Percentiles rank a stretch among this genome's conserved stretches.
Evolutionary conservation across 2,797 vertebrate genomes (phyloP).

Genomic region (Pantherophis alleghaniensis): DNA sequence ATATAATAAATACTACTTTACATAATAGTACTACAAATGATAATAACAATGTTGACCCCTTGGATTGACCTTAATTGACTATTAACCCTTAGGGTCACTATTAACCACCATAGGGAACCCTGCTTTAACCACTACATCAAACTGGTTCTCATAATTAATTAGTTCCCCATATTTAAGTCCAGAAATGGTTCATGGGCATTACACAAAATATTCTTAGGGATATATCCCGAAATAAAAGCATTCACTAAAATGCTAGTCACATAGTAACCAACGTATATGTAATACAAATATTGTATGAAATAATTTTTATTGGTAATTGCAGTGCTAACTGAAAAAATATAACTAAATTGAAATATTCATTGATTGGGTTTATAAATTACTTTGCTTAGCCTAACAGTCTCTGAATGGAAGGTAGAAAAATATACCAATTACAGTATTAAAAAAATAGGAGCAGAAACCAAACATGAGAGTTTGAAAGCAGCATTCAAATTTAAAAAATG

Average conservation of each 20-base stretch:
- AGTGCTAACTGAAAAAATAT: background rate
- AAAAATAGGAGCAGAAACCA: background rate
- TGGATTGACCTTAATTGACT: background rate
- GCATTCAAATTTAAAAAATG: background rate
- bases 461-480: background rate
- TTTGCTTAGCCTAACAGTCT: background rate
- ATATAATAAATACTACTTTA: background rate
- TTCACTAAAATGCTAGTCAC: background rate
- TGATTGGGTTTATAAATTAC: background rate
- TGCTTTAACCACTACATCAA: background rate
- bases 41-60: background rate
- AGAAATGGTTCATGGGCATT: background rate
- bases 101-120: background rate
- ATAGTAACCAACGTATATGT: background rate
- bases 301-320: background rate
- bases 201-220: background rate
- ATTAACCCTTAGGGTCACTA: background rate
- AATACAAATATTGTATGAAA: conserved; percentile 13
- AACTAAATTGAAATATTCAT: background rate
- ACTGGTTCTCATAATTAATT: background rate
- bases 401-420: background rate
- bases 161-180: background rate
- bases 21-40: background rate
- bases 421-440: background rate
- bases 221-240: background rate